These are phyloP conservation scores for Cremastinae sp. DNA, from an alignment of 2,888 invertebrate species.

Conservation along the genomic window DNA sequence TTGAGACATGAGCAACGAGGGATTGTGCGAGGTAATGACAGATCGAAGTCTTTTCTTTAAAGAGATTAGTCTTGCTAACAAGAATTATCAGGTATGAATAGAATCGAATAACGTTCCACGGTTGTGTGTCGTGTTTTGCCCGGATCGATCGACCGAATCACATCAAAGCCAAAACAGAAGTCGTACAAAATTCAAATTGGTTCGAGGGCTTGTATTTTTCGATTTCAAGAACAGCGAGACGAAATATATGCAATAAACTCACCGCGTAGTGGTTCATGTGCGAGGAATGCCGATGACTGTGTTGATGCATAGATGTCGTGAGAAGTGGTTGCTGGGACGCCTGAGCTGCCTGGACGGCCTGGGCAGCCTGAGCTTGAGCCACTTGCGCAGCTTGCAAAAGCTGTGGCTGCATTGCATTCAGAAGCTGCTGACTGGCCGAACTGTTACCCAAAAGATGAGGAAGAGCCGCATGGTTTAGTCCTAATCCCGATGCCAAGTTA, in stretches of 20 bases:
- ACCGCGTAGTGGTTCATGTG: slow-evolving; percentile 78
- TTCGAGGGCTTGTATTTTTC: not conserved
- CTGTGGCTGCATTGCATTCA: slow-evolving; percentile 89
- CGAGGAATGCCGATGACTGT: slow-evolving; percentile 76
- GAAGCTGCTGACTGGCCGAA: slow-evolving; percentile 86
- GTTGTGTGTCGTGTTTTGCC: slow-evolving; percentile 9
- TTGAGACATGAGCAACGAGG: slow-evolving; percentile 49
- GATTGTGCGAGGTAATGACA: slow-evolving; percentile 57
- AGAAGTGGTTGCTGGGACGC: slow-evolving; percentile 76
- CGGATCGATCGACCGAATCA: slow-evolving; percentile 36
- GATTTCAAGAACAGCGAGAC: too few relatives aligned
- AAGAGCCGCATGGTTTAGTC: slow-evolving; percentile 85
- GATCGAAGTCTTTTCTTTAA: slow-evolving; percentile 71
- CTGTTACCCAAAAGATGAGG: slow-evolving; percentile 89
- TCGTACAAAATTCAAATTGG: slow-evolving; percentile 6
- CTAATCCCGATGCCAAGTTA: slow-evolving; percentile 85
- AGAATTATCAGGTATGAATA: slow-evolving; percentile 65
- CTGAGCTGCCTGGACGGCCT: slow-evolving; percentile 72
- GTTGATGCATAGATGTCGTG: slow-evolving; percentile 77
- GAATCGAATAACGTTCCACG: slow-evolving; percentile 53
- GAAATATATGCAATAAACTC: too few relatives aligned
- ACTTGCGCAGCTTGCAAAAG: slow-evolving; percentile 79
- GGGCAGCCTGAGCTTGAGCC: slow-evolving; percentile 73
- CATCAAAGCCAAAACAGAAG: slow-evolving; percentile 18
- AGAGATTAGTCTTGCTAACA: slow-evolving; percentile 70